Percentiles rank a stretch among this genome's conserved stretches.
phyloP scores from a whole-genome alignment of 1,140 invertebrate genomes.

The Venturia canescens region DNA sequence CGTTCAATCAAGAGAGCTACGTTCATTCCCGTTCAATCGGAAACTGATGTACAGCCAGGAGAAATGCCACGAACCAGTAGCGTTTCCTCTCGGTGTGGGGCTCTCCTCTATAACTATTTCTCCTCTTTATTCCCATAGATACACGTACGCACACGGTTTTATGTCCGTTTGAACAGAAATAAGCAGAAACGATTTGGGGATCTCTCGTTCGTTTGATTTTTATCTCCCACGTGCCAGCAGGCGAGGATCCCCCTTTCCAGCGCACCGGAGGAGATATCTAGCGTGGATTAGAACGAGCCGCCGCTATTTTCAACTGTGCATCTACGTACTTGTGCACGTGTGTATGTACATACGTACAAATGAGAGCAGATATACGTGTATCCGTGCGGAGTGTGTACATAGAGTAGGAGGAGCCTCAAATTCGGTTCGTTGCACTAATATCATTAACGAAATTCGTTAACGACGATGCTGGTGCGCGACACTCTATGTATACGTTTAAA shows the following conservation, averaged over 20 bases:
- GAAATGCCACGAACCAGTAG: neutral
- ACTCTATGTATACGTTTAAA: slow-evolving; percentile 29
- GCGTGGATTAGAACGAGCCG: slow-evolving; percentile 26
- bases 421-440: slow-evolving; percentile 58
- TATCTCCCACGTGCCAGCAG: slow-evolving; percentile 25
- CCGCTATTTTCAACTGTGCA: neutral
- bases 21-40: neutral
- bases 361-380: slow-evolving; percentile 1
- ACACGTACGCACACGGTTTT: neutral
- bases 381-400: neutral
- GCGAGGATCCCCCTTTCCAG: slow-evolving; percentile 14
- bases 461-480: slow-evolving; percentile 56
- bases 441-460: slow-evolving; percentile 66
- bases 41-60: neutral
- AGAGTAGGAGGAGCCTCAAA: slow-evolving; percentile 51
- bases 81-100: neutral
- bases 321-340: slow-evolving; percentile 7
- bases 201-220: slow-evolving; percentile 51
- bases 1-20: neutral
- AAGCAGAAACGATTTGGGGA: slow-evolving; percentile 18
- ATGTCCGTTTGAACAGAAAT: slow-evolving; percentile 7
- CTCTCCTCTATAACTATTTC: neutral
- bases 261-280: slow-evolving; percentile 26
- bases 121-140: neutral
- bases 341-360: neutral